phyloP scores from a whole-genome alignment of 2,113 vertebrate genomes.

The Crotalus horridus region DNA sequence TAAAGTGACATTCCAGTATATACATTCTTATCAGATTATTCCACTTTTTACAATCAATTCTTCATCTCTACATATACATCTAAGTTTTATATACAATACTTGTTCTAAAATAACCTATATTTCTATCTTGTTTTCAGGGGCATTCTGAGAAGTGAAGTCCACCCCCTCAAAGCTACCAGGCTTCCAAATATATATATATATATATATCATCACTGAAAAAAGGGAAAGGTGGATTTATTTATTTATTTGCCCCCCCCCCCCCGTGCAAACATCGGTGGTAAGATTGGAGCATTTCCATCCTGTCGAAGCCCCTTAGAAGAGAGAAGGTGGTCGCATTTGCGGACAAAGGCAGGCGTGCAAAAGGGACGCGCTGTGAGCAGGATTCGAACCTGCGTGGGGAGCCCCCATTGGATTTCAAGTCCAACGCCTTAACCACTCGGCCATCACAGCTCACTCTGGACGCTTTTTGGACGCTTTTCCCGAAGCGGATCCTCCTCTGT shows the following conservation, averaged over 20 bases:
- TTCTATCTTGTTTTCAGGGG: no score
- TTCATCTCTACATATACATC: no score
- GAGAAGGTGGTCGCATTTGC: background rate
- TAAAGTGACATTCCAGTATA: no score
- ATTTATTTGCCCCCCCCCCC: no score
- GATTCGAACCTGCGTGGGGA: conserved; percentile 37
- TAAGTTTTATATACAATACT: no score
- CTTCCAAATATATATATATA: no score
- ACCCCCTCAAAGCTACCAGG: no score
- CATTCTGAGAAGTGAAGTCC: no score
- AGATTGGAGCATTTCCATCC: background rate
- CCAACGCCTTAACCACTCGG: conserved; percentile 44
- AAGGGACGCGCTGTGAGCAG: conserved; percentile 24
- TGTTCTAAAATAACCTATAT: no score
- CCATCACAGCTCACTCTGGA: background rate
- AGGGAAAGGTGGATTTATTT: background rate
- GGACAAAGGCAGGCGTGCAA: background rate
- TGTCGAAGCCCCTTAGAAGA: background rate
- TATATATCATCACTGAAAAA: no score
- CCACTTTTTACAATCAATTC: no score
- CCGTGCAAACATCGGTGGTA: background rate
- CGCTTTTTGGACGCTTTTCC: background rate
- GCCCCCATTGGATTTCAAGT: conserved; percentile 39
- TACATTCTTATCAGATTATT: no score
- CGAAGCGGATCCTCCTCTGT: background rate